Conservation (phyloP, 2,113 vertebrate species). For the Turdus rufiventris region DNA sequence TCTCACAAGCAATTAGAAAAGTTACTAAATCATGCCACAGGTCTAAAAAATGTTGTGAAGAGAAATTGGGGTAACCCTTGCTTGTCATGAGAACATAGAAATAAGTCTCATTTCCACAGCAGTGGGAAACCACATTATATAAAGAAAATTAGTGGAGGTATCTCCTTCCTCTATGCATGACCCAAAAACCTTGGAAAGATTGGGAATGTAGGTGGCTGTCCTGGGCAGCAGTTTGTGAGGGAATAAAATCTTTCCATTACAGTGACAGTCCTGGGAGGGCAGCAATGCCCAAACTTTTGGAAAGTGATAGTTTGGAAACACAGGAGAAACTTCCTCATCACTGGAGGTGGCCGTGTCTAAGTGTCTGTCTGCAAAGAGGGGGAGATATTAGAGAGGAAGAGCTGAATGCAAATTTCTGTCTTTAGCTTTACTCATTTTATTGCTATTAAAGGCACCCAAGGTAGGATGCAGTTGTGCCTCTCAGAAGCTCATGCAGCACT, state of each 20-base stretch:
- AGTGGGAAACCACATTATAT: not conserved
- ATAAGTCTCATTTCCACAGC: not conserved
- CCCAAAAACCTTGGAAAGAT: not conserved
- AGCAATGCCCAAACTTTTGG: not conserved
- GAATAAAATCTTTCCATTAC: not conserved
- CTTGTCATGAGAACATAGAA: not conserved
- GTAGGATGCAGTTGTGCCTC: not conserved
- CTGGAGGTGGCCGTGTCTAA: not conserved
- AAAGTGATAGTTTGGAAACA: not conserved
- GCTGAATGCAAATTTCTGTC: not conserved
- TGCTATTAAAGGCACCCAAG: not conserved
- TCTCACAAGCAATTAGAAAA: not conserved
- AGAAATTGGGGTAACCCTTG: not conserved
- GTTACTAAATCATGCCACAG: not conserved
- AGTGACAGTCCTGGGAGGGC: not conserved
- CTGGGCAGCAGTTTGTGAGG: not conserved
- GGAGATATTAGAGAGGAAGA: not conserved
- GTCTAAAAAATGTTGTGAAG: not conserved
- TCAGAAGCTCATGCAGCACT: not conserved
- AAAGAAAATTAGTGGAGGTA: not conserved
- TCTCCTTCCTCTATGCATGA: not conserved
- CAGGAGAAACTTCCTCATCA: rapidly evolving
- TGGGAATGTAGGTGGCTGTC: not conserved
- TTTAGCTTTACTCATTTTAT: not conserved
- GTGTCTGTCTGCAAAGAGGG: not conserved